Base-by-base conservation (phyloP, 2,888 invertebrate species). In the Ormyrus thymus region DNA sequence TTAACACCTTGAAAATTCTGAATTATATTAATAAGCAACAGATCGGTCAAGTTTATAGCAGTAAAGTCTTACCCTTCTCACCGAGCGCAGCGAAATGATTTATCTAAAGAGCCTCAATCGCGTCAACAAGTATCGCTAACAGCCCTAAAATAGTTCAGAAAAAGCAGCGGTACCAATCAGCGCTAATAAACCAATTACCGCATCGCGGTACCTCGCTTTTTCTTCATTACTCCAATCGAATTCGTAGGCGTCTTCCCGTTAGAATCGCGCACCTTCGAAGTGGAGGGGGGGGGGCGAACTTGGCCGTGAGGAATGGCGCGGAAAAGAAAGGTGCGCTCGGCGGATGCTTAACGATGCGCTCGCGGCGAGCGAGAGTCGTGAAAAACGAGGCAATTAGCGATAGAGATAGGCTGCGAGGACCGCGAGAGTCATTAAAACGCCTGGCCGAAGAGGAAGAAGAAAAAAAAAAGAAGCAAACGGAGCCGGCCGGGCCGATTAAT, bases 381-480 rank as follows among this genome's bases (percentile, higher is more conserved):
- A 83, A 82, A 82, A 81, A 81, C 81, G 82, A 82, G 81, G 83
- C 76, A 72, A 79, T 79, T 76, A 80, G 79, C 76, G 76, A 78
- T 80, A 79, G 74, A 70, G 79, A 79, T 76, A 76, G 80, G 73
- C 74, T 29, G 71, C 43, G 66, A 10, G 9, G 58, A 48, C 58
- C 29, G 15, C 10, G 59, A 48, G 72, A 73, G 64, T 65, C 65
- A 13, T 69, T 58, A 64, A 76, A 46, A 69, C 29, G 48, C 7
- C 56, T 66, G 61, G 50, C 7, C 29, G 71, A n/a, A 29, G 29
- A 29, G 29, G 62, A 7, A 61, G 13, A 51, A 29, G 11, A 65
- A 6, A 56, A 13, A 64, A 45, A 55, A 55, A n/a, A 58, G 68
- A 59, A 11, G 55, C 46, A 15, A 45, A 50, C 8, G 29, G 66